A percentile compares a stretch with the other conserved stretches of the same genome.
Conservation (phyloP, 2,113 vertebrate species). For the Colius striatus region DNA sequence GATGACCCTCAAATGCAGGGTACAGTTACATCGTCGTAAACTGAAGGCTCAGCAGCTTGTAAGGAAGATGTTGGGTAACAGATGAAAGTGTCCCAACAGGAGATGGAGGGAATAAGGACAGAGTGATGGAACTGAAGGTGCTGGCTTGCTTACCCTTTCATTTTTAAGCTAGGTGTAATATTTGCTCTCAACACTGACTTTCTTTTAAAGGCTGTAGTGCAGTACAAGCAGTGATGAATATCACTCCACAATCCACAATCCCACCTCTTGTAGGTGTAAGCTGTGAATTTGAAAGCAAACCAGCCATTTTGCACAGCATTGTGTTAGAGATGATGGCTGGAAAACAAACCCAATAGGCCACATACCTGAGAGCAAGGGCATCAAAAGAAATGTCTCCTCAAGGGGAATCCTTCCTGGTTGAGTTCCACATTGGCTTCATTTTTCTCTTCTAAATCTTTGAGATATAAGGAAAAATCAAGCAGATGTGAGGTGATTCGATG, state of each 20-base stretch:
- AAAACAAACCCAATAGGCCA: neutral
- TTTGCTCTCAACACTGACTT: neutral
- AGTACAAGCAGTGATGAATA: neutral
- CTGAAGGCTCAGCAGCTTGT: neutral
- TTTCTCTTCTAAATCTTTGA: neutral
- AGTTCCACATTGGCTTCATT: neutral
- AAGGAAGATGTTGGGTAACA: neutral
- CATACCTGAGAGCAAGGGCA: constrained; percentile 12
- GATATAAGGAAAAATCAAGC: neutral
- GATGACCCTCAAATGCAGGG: neutral
- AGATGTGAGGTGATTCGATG: neutral
- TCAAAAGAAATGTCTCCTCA: neutral
- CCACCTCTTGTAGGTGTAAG: neutral
- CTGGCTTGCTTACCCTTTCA: neutral
- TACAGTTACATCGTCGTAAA: neutral
- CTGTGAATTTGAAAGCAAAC: neutral
- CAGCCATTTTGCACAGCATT: neutral
- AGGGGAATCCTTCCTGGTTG: neutral
- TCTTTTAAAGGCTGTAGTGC: neutral
- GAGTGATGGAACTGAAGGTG: neutral
- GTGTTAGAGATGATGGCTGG: neutral
- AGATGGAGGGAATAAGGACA: neutral
- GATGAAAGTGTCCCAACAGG: neutral
- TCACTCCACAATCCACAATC: neutral
- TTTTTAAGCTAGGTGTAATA: neutral